Base-by-base conservation (phyloP, 2,888 invertebrate species). In the Tenthredo livida region DNA sequence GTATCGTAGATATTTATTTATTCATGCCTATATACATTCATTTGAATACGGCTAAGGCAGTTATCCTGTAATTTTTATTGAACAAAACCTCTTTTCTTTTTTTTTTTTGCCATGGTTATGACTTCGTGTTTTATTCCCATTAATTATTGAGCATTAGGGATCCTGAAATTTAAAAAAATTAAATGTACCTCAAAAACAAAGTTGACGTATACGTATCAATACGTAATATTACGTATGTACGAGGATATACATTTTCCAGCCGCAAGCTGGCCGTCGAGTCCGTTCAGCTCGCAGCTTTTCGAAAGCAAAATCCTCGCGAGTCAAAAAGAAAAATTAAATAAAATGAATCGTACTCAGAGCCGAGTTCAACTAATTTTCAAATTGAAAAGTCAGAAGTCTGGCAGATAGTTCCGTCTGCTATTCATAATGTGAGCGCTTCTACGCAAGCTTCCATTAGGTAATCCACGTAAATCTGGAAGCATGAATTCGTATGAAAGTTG, bases 351-450 rank as follows among this genome's bases (percentile, higher is more conserved):
- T 40, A 29, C 17, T 1, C 15, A 43, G 25, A 37, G 73, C 43
- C 4, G 73, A 25, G 80, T 65, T 47, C 21, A 37, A 67, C 67
- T 83, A 83, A 83, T 83, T 83, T 83, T 47, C 83, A 83, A 83
- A 83, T 83, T 65, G 83, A 83, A 83, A 65, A 65, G 83, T 83
- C 67, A 47, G n/a, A 67, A 50, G 83, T 83, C 83, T 65, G 83
- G 83, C 47, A 29, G 25, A 65, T 61, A 61, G 80, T 83, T 67
- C 25, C 25, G 25, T 37, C 33, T 47, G 25, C 29, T 70, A 25
- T 47, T 43, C 50, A 83, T 47, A 67, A 65, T 73, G 10, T 43
- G 72, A 43, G 25, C 40, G n/a, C 40, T 9, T 43, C 9, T 61
- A 61, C n/a, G n/a, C 61, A 10, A 10, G 21, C 61, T 54, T 6